Evolutionary conservation across 1,140 invertebrate species (phyloP), one percentile per base, ranked within the genome.

Genomic region (Trachymyrmex cornetzi): DNA sequence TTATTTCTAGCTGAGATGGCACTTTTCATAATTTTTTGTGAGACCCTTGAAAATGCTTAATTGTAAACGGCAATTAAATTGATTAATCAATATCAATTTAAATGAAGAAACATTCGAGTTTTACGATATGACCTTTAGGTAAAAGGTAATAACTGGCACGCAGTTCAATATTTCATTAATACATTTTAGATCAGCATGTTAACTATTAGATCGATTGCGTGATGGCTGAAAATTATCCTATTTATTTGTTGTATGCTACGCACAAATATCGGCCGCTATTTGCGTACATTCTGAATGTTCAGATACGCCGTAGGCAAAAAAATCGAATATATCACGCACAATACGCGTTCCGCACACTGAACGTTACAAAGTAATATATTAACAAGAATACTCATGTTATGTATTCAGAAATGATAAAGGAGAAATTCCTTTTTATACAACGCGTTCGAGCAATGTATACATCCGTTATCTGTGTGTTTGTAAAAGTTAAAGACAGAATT

Each of bases 391-490:
- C 9, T 44, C 38, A 11, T 22, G 27, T 9, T 67, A 4, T 5
- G 30, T 30, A 30, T 50, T 12, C 11, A 19, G 16, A 57, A 77
- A 30, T 30, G 24, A 55, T 27, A n/a, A 50, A 57, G 55, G 16
- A 27, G 7, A 24, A 1, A 50, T 24, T 48, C 5, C 27, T 50
- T 48, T 38, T 19, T 3, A 57, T 16, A 61, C 12, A 38, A n/a
- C 7, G 24, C 11, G 3, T 84, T 75, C 80, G 80, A 75, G 80
- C 80, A 84, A 84, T 84, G 69, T 61, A 16, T 61, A 84, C 80
- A 34, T 75, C 24, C 69, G 38, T 74, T 72, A n/a, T 57, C 6
- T 12, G n/a, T 22, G 1, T 12, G 14, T 30, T 7, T 34, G 50
- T 34, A 30, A 61, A 16, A 9, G 30, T 75, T 57, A 27, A 69